A percentile compares a stretch with the other conserved stretches of the same genome.
These are phyloP conservation scores for Alviniconcha marisindica DNA, from an alignment of 1,140 invertebrate genomes.

Conservation along the genomic window DNA sequence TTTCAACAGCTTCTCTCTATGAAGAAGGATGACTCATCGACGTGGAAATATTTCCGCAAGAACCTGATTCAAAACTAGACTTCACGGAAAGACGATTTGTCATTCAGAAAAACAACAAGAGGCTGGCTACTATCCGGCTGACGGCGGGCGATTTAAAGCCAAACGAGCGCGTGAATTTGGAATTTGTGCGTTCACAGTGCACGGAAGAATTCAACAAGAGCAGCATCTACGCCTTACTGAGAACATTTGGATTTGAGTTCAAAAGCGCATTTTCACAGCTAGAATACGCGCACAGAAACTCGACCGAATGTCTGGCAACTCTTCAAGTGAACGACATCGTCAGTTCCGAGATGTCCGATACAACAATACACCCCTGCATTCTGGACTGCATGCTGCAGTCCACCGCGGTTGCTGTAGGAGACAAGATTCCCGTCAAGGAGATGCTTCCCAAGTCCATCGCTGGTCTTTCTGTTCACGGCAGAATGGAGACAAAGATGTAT, in stretches of 20 bases:
- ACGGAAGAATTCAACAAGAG: slow-evolving; percentile 38
- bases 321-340: slow-evolving; percentile 48
- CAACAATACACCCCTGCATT: slow-evolving; percentile 58
- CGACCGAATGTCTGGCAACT: slow-evolving; percentile 51
- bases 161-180: not conserved
- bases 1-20: slow-evolving; percentile 32
- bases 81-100: not conserved
- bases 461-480: slow-evolving; percentile 1
- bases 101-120: not conserved
- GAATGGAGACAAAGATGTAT: slow-evolving; percentile 36
- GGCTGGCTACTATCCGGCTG: not conserved
- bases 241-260: slow-evolving; percentile 53
- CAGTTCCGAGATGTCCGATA: slow-evolving; percentile 44
- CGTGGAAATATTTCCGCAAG: not conserved
- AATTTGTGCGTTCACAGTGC: slow-evolving; percentile 49
- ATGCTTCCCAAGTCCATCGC: slow-evolving; percentile 35
- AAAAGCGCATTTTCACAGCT: slow-evolving; percentile 49
- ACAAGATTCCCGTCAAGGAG: not conserved
- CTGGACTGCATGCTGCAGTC: slow-evolving; percentile 60
- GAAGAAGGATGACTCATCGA: not conserved
- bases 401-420: slow-evolving; percentile 11
- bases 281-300: slow-evolving; percentile 38
- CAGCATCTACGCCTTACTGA: slow-evolving; percentile 50
- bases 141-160: too few relatives aligned
- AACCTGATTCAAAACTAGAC: not conserved